These are phyloP conservation scores for Stenodema calcarata DNA, from an alignment of 2,888 invertebrate species.

Conservation along the genomic window DNA sequence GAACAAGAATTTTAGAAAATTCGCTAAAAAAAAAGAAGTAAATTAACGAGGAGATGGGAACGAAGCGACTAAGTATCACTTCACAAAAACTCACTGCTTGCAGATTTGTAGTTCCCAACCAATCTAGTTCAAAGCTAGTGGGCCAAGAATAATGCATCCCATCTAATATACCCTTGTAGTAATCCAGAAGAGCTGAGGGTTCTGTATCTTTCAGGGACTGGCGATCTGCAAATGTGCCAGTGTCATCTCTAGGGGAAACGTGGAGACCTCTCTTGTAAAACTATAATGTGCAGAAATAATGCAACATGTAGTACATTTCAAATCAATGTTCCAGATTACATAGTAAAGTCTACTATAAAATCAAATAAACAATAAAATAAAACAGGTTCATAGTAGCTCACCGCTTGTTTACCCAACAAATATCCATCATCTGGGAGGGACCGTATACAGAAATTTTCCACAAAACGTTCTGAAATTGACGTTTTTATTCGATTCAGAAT, in stretches of 20 bases:
- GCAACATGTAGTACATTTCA: background rate
- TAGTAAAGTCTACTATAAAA: too few relatives aligned
- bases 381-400: background rate
- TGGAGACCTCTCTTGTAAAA: slow-evolving; percentile 15
- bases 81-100: background rate
- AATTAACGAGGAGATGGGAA: too few relatives aligned
- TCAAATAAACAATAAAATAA: background rate
- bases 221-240: slow-evolving; percentile 34
- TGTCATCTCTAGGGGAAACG: slow-evolving; percentile 26
- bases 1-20: too few relatives aligned
- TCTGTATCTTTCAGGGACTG: slow-evolving; percentile 23
- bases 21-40: too few relatives aligned
- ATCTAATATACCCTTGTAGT: slow-evolving; percentile 6
- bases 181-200: background rate
- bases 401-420: slow-evolving; percentile 21
- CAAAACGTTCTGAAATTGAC: slow-evolving; percentile 67
- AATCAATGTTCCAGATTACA: too few relatives aligned
- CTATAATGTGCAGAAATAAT: background rate
- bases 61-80: too few relatives aligned
- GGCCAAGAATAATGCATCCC: slow-evolving; percentile 15
- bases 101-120: background rate
- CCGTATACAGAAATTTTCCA: slow-evolving; percentile 67
- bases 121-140: background rate
- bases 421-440: slow-evolving; percentile 61
- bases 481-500: slow-evolving; percentile 64